A percentile compares a stretch with the other conserved stretches of the same genome.
Conservation (phyloP, 2,113 vertebrate species). For the Siphamia tubifer region DNA sequence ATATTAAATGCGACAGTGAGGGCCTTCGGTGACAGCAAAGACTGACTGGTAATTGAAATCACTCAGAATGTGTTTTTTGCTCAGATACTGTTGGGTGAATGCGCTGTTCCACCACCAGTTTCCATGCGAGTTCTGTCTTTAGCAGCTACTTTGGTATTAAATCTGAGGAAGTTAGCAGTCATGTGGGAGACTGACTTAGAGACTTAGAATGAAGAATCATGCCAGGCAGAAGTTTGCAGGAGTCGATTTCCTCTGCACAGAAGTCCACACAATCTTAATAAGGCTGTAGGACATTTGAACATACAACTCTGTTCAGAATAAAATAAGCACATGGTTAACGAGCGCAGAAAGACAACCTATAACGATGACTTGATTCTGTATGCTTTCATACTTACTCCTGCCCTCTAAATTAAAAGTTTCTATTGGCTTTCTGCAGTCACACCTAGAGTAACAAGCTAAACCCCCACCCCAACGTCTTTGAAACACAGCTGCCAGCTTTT, state of each 20-base stretch:
- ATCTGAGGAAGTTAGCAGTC: constrained; percentile 30
- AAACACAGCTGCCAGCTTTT: neutral
- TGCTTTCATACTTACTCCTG: constrained; percentile 27
- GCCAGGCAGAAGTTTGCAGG: constrained; percentile 6
- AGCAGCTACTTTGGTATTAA: neutral
- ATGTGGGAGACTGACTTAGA: constrained; percentile 52
- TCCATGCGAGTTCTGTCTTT: neutral
- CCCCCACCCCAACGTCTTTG: neutral
- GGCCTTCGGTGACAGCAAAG: constrained; percentile 19
- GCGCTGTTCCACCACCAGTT: neutral
- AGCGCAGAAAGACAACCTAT: neutral
- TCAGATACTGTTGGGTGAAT: neutral
- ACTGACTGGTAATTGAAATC: neutral
- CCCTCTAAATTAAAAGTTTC: neutral
- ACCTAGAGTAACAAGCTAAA: neutral
- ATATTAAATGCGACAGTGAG: constrained; percentile 38
- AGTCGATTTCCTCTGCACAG: neutral
- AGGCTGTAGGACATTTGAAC: neutral
- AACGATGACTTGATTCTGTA: neutral
- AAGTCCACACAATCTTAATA: neutral
- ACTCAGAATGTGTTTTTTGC: neutral
- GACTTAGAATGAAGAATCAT: constrained; percentile 20
- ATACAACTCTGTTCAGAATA: neutral
- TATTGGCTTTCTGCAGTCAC: constrained; percentile 2
- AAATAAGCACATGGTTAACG: neutral